Evolutionary conservation across 2,113 vertebrate genomes (phyloP).

Genomic region (Hypomesus transpacificus): DNA sequence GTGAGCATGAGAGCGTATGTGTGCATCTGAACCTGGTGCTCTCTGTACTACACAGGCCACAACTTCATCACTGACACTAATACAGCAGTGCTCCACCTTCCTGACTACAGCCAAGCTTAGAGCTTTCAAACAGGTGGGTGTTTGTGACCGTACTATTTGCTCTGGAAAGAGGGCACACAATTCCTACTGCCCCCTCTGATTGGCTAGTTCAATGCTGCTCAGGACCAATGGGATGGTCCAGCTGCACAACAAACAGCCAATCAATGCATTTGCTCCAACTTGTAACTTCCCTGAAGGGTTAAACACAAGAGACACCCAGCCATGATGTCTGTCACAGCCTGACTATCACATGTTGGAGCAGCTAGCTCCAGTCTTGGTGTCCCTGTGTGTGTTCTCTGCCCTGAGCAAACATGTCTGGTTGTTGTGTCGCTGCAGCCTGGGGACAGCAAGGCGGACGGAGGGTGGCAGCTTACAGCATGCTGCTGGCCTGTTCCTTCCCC

Average conservation of each 20-base stretch:
- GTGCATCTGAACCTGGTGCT: neutral
- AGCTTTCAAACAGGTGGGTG: slow-evolving; percentile 55
- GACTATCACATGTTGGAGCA: no score
- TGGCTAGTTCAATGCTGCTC: neutral
- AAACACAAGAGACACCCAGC: no score
- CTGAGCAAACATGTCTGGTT: neutral
- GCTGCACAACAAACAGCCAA: no score
- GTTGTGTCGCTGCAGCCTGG: slow-evolving; percentile 9
- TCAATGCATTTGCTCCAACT: no score
- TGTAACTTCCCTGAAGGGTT: no score
- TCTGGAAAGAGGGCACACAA: slow-evolving; percentile 31
- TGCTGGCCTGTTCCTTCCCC: slow-evolving; percentile 61
- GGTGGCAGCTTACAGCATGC: slow-evolving; percentile 58
- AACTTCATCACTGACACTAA: neutral
- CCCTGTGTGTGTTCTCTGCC: neutral
- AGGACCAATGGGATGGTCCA: no score
- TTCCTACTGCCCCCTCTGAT: slow-evolving; percentile 6
- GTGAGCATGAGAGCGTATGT: neutral
- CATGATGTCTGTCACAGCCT: no score
- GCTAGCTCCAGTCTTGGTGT: no score
- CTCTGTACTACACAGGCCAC: neutral
- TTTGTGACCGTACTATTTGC: slow-evolving; percentile 27
- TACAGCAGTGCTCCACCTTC: slow-evolving; percentile 9
- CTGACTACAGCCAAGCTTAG: slow-evolving; percentile 53
- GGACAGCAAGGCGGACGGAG: slow-evolving; percentile 37